A percentile compares a stretch with the other conserved stretches of the same genome.
These are phyloP conservation scores for Sula dactylatra DNA, from an alignment of 2,113 vertebrate genomes.

Conservation along the genomic window DNA sequence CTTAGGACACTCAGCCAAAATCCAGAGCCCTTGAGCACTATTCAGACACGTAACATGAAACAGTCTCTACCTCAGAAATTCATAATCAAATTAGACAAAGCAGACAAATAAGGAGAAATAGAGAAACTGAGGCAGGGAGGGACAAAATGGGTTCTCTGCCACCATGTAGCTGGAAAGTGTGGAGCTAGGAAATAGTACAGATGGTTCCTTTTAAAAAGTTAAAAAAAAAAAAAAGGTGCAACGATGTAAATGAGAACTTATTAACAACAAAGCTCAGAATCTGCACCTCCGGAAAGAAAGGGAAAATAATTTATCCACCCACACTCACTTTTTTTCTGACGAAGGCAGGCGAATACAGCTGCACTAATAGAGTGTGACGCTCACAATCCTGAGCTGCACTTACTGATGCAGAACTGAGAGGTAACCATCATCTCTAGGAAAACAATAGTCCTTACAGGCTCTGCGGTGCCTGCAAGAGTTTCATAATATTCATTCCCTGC, in stretches of 20 bases:
- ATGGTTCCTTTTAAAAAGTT: conserved; percentile 43
- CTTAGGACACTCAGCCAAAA: neutral
- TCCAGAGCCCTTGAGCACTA: neutral
- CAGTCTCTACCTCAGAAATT: neutral
- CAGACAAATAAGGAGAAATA: neutral
- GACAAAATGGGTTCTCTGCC: neutral
- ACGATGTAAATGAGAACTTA: conserved; percentile 68
- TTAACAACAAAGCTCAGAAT: conserved; percentile 74
- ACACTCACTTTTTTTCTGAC: conserved; percentile 75
- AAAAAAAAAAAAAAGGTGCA: conserved; percentile 63
- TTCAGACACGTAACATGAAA: neutral
- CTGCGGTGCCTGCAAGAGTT: neutral
- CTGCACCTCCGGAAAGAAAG: conserved; percentile 73
- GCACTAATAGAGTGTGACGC: conserved; percentile 71
- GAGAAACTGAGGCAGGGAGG: neutral
- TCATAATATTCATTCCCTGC: neutral
- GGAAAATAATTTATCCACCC: conserved; percentile 78
- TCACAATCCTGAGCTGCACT: conserved; percentile 53
- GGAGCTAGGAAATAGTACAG: conserved; percentile 13
- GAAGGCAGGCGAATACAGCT: conserved; percentile 75
- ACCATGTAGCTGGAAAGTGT: neutral
- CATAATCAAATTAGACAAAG: neutral
- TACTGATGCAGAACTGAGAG: conserved; percentile 56
- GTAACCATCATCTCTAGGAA: conserved; percentile 16
- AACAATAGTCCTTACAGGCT: conserved; percentile 18